Evolutionary conservation across 2,113 vertebrate species (phyloP).

Genomic region (Limnothrissa miodon): DNA sequence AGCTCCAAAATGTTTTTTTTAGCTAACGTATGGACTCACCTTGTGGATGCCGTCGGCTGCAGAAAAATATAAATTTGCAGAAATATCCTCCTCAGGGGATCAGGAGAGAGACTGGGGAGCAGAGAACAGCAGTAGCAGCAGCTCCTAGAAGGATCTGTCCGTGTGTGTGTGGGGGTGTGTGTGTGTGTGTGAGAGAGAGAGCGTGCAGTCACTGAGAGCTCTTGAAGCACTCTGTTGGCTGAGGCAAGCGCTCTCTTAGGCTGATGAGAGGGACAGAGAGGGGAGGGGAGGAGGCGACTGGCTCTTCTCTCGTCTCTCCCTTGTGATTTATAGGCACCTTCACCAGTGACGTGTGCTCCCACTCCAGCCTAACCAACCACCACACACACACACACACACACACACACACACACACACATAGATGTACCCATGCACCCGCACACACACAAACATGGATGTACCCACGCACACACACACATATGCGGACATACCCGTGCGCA

Average conservation of each 20-base stretch:
- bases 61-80: neutral
- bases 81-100: neutral
- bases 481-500: neutral
- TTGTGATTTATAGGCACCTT: constrained; percentile 61
- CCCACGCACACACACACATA: neutral
- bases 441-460: neutral
- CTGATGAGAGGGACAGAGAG: constrained; percentile 39
- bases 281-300: constrained; percentile 43
- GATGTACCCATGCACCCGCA: neutral
- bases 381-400: neutral
- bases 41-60: neutral
- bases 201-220: constrained; percentile 46
- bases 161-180: constrained; percentile 31
- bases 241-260: constrained; percentile 25
- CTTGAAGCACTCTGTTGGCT: constrained; percentile 52
- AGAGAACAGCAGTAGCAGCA: neutral
- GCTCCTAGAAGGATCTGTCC: neutral
- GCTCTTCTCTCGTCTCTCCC: constrained; percentile 22
- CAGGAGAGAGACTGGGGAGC: neutral
- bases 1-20: neutral
- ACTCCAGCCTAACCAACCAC: neutral
- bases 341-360: constrained; percentile 68
- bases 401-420: constrained; percentile 1
- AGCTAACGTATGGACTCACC: neutral
- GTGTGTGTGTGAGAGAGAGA: constrained; percentile 43